These are phyloP conservation scores for Emys orbicularis DNA, from an alignment of 2,797 vertebrate genomes.

Conservation along the genomic window DNA sequence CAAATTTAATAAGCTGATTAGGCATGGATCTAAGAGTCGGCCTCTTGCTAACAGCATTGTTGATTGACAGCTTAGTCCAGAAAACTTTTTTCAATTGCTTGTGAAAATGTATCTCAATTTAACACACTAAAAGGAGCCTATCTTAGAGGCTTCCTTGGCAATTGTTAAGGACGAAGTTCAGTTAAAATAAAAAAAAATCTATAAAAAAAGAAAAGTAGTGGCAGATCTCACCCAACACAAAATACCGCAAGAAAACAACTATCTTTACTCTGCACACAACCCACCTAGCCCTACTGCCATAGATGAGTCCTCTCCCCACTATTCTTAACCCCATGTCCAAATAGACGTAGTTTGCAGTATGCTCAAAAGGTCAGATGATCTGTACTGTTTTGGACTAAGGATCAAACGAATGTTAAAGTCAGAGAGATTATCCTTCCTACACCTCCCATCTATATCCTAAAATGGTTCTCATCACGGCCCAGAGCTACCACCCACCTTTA, in stretches of 20 bases:
- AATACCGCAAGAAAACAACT: not conserved
- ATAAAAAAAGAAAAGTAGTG: fast-evolving
- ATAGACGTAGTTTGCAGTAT: not conserved
- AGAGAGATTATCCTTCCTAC: not conserved
- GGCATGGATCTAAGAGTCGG: not conserved
- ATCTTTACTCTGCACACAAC: not conserved
- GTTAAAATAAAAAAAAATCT: not conserved
- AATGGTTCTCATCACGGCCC: not conserved
- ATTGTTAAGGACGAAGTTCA: not conserved
- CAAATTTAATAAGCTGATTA: not conserved
- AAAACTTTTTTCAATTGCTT: not conserved
- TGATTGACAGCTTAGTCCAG: not conserved
- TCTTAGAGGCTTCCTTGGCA: not conserved
- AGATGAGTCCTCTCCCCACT: not conserved
- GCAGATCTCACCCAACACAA: not conserved
- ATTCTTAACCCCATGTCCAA: not conserved
- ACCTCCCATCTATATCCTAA: not conserved
- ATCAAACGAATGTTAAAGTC: not conserved
- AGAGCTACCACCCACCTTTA: not conserved
- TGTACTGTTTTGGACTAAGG: not conserved
- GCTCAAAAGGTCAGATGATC: not conserved
- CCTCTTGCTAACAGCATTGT: not conserved
- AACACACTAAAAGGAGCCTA: not conserved
- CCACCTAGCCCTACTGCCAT: not conserved
- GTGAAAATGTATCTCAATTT: not conserved